Evolutionary conservation across 2,888 invertebrate species (phyloP).

Genomic region (Pediacus dermestoides): DNA sequence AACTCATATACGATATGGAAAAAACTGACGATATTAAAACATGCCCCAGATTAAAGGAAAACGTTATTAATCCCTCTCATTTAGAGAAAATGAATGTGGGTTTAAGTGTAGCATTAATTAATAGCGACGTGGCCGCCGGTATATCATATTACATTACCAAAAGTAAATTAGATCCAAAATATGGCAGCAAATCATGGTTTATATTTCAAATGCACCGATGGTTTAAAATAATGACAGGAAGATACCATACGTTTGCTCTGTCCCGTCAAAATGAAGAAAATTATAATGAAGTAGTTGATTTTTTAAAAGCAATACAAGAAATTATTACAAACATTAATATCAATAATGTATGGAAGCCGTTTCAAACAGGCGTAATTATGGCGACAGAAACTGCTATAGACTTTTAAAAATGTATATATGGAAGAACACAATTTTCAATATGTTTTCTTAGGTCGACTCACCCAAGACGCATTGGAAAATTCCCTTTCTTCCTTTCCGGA

Average conservation of each 20-base stretch:
- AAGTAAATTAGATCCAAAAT: constrained; percentile 5
- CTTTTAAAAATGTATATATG: constrained; percentile 3
- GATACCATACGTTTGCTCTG: neutral
- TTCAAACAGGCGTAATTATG: constrained; percentile 6
- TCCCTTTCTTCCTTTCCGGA: constrained; percentile 1
- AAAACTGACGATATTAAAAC: constrained; percentile 12
- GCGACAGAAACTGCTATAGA: constrained; percentile 7
- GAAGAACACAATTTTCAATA: constrained; percentile 1
- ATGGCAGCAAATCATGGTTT: constrained; percentile 13
- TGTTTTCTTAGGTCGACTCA: constrained; percentile 4
- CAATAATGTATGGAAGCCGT: constrained; percentile 4
- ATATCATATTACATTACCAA: constrained; percentile 10
- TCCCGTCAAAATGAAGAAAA: constrained; percentile 4
- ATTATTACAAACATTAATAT: constrained; percentile 7
- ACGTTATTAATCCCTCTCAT: constrained; percentile 13
- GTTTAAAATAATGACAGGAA: constrained; percentile 13
- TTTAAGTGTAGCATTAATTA: constrained; percentile 11
- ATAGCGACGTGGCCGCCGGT: constrained; percentile 11
- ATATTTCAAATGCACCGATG: constrained; percentile 9
- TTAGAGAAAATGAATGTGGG: constrained; percentile 17
- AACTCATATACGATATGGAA: constrained; percentile 9
- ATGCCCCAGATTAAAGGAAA: constrained; percentile 14
- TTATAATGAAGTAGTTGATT: neutral
- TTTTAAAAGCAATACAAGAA: constrained; percentile 1
- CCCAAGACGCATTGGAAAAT: constrained; percentile 9